Evolutionary conservation across 64 coral and sea anemone species (phyloP).

Genomic region (Dendronephthya gigantea): DNA sequence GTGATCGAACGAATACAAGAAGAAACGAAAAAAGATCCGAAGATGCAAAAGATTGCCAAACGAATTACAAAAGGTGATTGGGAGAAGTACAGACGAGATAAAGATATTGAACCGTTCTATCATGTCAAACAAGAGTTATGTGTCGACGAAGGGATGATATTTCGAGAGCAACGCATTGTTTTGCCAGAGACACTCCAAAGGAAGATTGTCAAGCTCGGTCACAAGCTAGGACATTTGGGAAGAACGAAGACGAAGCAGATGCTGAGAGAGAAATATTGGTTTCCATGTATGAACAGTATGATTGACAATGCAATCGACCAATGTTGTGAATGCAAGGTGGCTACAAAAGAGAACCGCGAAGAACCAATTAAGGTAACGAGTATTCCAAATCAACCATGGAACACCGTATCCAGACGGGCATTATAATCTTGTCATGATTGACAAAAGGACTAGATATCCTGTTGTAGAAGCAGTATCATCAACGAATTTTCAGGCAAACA

Average conservation of each 20-base stretch:
- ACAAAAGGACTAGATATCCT: conserved; percentile 42
- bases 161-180: conserved; percentile 39
- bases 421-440: conserved; percentile 37
- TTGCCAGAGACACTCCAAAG: conserved; percentile 40
- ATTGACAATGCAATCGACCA: conserved; percentile 42
- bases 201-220: conserved; percentile 37
- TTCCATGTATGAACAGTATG: conserved; percentile 55
- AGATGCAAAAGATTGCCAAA: background rate
- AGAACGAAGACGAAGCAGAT: conserved; percentile 56
- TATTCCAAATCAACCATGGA: conserved; percentile 38
- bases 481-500: conserved; percentile 20
- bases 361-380: conserved; percentile 56
- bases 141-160: conserved; percentile 42
- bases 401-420: conserved; percentile 49
- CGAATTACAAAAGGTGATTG: conserved; percentile 41
- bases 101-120: conserved; percentile 39
- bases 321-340: conserved; percentile 45
- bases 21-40: background rate
- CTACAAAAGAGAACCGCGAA: conserved; percentile 28
- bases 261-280: conserved; percentile 55
- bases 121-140: conserved; percentile 46
- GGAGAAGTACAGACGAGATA: conserved; percentile 25
- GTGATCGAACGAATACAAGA: background rate
- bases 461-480: conserved; percentile 30
- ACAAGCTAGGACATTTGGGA: conserved; percentile 45